These are phyloP conservation scores for Leucoraja ocellata DNA, from an alignment of 2,797 vertebrate species.

Conservation along the genomic window DNA sequence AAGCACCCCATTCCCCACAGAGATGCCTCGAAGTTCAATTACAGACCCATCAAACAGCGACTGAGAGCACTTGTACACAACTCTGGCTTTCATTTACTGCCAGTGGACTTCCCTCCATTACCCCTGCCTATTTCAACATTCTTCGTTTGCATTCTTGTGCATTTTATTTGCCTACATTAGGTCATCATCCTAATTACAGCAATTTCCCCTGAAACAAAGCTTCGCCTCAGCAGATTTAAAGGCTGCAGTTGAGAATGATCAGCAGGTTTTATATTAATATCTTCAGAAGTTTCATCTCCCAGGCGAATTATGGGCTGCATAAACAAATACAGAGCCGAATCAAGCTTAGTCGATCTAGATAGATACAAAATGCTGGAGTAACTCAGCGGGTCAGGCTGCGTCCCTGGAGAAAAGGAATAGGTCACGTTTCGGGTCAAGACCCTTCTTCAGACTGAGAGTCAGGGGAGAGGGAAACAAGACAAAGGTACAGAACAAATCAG, in stretches of 20 bases:
- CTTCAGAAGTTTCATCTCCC: not conserved
- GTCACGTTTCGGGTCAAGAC: too few relatives aligned
- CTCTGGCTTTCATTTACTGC: not conserved
- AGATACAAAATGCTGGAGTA: too few relatives aligned
- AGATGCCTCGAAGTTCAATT: too few relatives aligned
- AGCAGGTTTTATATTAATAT: conserved; percentile 11
- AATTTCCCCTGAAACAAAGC: conserved; percentile 20
- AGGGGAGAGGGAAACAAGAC: too few relatives aligned
- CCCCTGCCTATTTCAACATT: not conserved
- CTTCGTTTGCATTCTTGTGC: not conserved
- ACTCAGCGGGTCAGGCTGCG: too few relatives aligned
- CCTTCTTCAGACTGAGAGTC: too few relatives aligned
- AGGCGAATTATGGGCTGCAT: not conserved
- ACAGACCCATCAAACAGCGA: not conserved
- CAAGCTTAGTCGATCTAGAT: not conserved
- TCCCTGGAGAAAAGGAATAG: too few relatives aligned
- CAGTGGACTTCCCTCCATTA: not conserved
- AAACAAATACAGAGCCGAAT: not conserved
- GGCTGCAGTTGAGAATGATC: not conserved
- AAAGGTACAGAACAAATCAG: too few relatives aligned
- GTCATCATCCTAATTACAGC: not conserved
- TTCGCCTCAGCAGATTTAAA: not conserved
- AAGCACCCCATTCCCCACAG: too few relatives aligned
- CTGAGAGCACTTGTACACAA: not conserved
- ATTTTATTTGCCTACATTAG: not conserved